Evolutionary conservation across 2,888 invertebrate genomes (phyloP).

Genomic region (Leptopilina syphax): DNA sequence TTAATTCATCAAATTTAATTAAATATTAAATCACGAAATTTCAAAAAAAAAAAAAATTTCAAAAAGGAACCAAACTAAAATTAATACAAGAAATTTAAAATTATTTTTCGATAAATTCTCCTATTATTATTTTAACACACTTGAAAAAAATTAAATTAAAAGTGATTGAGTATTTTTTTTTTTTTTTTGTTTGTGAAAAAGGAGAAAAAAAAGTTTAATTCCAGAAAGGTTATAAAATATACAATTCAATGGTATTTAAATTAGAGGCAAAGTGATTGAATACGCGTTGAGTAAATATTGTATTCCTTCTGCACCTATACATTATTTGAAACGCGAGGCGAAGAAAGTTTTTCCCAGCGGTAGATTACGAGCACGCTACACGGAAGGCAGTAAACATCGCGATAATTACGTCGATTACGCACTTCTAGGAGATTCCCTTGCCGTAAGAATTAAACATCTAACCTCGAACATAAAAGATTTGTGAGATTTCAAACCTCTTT

Average conservation of each 20-base stretch:
- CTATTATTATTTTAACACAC: no score
- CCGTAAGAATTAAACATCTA: slow-evolving; percentile 27
- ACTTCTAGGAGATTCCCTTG: slow-evolving; percentile 40
- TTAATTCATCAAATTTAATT: no score
- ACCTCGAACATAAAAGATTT: slow-evolving; percentile 5
- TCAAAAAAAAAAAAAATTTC: no score
- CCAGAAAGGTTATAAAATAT: neutral
- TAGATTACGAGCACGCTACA: slow-evolving; percentile 46
- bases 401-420: slow-evolving; percentile 56
- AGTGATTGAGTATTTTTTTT: no score
- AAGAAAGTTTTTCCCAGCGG: slow-evolving; percentile 59
- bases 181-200: no score
- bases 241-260: neutral
- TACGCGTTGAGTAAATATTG: slow-evolving; percentile 1
- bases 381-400: slow-evolving; percentile 57
- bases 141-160: no score
- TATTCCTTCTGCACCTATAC: slow-evolving; percentile 48
- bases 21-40: no score
- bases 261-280: neutral
- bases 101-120: no score
- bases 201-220: neutral
- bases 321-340: slow-evolving; percentile 59
- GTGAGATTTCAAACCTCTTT: slow-evolving; percentile 8
- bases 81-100: no score
- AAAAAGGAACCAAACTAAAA: no score